Evolutionary conservation across 1,140 invertebrate species (phyloP), one percentile per base, ranked within the genome.

Genomic region (Chlorops oryzae): DNA sequence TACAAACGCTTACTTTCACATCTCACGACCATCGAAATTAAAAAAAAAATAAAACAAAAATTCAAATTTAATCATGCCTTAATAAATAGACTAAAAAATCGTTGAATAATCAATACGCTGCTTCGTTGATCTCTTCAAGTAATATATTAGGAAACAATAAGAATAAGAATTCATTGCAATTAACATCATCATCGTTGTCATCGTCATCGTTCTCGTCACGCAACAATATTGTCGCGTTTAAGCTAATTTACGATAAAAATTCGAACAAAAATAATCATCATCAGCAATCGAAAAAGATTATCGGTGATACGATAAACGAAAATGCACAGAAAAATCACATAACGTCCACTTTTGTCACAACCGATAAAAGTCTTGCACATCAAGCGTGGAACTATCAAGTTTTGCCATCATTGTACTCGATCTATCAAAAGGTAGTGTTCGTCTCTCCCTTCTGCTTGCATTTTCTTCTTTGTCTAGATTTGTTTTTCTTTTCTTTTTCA

Each of bases 311-410:
- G 57, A 47, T 60, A 35, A 51, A 27, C 15, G 9, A 10, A 32
- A 32, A 32, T 32, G 15, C 28, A 9, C 9, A 32, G 9, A 32
- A 9, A 15, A 32, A 32, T 32, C 9, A 9, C 28, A 32, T 10
- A 15, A 32, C 28, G 9, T 10, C 9, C 9, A 9, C 28, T 10
- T 10, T 10, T 32, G 28, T 32, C 65, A 73, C 50, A 71, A 73
- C 67, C 72, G 73, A 63, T 59, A 74, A 68, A 56, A 67, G 56
- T 59, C 61, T 68, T 74, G 59, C 81, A 59, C 81, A 85, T 57
- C 80, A 83, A 56, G 78, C 81, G 24, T 88, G 87, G 86, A 84
- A 85, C 67, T 90, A 86, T 75, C 86, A 90, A 76, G 81, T 88
- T 51, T 80, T 88, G 68, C 87, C 87, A 56, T 83, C 84, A 59